phyloP scores from a whole-genome alignment of 2,797 vertebrate species.

The Zenarchopterus dispar region DNA sequence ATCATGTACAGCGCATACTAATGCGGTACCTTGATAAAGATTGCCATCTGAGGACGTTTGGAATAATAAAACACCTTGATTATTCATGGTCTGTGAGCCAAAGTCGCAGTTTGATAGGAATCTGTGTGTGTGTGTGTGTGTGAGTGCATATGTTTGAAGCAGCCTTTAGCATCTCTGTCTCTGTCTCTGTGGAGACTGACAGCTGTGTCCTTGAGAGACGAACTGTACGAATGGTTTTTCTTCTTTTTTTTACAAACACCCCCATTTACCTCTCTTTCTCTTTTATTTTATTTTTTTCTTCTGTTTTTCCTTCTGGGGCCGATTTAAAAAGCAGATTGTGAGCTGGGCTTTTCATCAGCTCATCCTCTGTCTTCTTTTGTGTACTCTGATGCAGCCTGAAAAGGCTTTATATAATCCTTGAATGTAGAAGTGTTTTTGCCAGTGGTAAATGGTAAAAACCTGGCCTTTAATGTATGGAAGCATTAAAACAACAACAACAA shows the following conservation, averaged over 20 bases:
- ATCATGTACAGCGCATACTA: constrained; percentile 23
- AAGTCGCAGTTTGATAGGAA: constrained; percentile 21
- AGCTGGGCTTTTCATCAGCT: constrained; percentile 40
- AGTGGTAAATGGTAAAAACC: constrained; percentile 37
- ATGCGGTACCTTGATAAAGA: constrained; percentile 32
- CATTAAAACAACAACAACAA: too few species aligned
- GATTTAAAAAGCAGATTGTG: constrained; percentile 61
- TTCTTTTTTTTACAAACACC: constrained; percentile 28
- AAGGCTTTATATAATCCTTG: constrained; percentile 62
- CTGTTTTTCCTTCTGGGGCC: constrained; percentile 25
- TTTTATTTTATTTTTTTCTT: background rate
- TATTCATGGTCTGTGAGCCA: constrained; percentile 11
- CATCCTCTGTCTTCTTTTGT: constrained; percentile 25
- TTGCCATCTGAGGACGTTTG: constrained; percentile 35
- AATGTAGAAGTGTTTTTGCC: constrained; percentile 50
- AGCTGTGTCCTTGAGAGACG: constrained; percentile 60
- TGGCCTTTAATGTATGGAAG: constrained; percentile 38
- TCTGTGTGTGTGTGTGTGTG: constrained; percentile 25
- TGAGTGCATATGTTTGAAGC: constrained; percentile 31
- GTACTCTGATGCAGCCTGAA: constrained; percentile 45
- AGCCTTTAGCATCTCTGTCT: constrained; percentile 29
- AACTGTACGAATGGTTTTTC: constrained; percentile 9
- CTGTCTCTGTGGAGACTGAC: constrained; percentile 71
- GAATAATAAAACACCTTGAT: constrained; percentile 34
- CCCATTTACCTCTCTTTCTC: constrained; percentile 32